These are phyloP conservation scores for Agriopis aurantiaria DNA, from an alignment of 2,888 invertebrate genomes.

Conservation along the genomic window DNA sequence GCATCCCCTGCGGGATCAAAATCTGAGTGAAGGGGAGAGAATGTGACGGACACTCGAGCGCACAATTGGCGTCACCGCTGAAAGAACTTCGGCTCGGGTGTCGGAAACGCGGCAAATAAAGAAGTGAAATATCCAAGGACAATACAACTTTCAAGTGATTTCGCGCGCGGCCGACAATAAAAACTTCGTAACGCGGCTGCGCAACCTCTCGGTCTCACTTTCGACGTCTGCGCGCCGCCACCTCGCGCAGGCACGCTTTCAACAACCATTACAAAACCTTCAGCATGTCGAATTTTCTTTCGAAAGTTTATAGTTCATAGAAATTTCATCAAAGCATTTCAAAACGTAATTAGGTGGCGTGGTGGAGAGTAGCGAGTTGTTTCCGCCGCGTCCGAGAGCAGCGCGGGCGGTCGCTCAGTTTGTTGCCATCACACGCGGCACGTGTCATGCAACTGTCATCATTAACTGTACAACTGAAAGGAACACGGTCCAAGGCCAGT, in stretches of 20 bases:
- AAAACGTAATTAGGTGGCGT: slow-evolving; percentile 46
- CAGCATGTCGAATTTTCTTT: slow-evolving; percentile 81
- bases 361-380: slow-evolving; percentile 44
- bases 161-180: slow-evolving; percentile 85
- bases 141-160: slow-evolving; percentile 86
- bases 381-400: slow-evolving; percentile 66
- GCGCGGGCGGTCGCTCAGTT: slow-evolving; percentile 65
- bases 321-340: slow-evolving; percentile 58
- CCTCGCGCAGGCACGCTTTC: slow-evolving; percentile 76
- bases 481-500: slow-evolving; percentile 80
- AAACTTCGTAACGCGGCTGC: slow-evolving; percentile 84
- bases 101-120: slow-evolving; percentile 84
- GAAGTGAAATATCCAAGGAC: slow-evolving; percentile 86
- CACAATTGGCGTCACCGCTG: slow-evolving; percentile 70
- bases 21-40: slow-evolving; percentile 74
- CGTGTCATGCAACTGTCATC: slow-evolving; percentile 82
- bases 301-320: slow-evolving; percentile 70
- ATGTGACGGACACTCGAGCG: slow-evolving; percentile 65
- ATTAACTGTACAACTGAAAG: slow-evolving; percentile 84
- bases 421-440: slow-evolving; percentile 73
- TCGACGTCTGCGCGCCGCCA: slow-evolving; percentile 73
- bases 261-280: slow-evolving; percentile 79
- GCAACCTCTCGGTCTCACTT: slow-evolving; percentile 85
- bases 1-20: slow-evolving; percentile 44
- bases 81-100: slow-evolving; percentile 77